Evolutionary conservation across 2,797 vertebrate genomes (phyloP).

Genomic region (Acropternis orthonyx): DNA sequence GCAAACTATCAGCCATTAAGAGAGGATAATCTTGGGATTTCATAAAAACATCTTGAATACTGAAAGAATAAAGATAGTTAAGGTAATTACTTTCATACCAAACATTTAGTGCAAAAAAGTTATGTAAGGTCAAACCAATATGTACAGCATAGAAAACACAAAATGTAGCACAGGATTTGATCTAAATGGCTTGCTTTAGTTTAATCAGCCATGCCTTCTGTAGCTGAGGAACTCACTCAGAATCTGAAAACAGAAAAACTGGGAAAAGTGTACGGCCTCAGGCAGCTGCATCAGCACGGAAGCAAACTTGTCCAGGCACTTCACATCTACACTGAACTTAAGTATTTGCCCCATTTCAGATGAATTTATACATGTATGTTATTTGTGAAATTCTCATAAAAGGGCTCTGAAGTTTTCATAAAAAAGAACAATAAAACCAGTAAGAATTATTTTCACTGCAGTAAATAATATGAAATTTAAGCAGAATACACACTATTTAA

Average conservation of each 20-base stretch:
- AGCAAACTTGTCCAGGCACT: neutral
- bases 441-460: neutral
- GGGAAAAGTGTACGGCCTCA: neutral
- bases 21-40: constrained; percentile 88
- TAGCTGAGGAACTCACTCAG: neutral
- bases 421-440: neutral
- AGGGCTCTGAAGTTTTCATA: neutral
- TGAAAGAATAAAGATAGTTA: constrained; percentile 60
- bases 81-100: neutral
- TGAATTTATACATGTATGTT: neutral
- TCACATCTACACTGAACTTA: accelerated
- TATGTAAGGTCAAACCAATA: accelerated
- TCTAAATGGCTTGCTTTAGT: neutral
- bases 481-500: neutral
- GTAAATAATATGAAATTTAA: neutral
- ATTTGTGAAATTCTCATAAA: neutral
- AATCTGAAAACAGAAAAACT: neutral
- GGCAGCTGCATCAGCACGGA: neutral
- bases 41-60: constrained; percentile 86
- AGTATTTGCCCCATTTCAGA: neutral
- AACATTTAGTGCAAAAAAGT: neutral
- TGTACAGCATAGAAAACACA: neutral
- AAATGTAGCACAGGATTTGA: neutral
- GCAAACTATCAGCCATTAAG: constrained; percentile 90
- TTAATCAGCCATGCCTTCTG: neutral